These are phyloP conservation scores for Semaprochilodus insignis DNA, from an alignment of 2,797 vertebrate species.

Conservation along the genomic window DNA sequence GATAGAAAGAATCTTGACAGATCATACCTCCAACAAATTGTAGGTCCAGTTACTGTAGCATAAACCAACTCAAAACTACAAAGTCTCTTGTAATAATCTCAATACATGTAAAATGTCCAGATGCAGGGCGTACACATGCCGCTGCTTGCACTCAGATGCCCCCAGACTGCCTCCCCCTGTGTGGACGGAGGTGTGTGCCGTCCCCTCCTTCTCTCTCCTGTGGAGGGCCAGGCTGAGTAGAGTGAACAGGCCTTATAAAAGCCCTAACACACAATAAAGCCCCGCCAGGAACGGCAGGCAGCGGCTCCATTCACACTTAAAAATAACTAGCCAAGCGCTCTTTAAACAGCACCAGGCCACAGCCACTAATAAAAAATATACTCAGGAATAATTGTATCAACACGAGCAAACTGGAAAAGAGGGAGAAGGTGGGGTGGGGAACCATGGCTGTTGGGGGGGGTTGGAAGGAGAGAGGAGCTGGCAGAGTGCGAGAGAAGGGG, in stretches of 20 bases:
- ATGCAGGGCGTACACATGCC: not conserved
- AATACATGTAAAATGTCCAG: not conserved
- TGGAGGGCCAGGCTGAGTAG: not conserved
- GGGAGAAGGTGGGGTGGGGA: not conserved
- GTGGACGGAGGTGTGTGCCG: not conserved
- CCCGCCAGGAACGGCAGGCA: slow-evolving; percentile 57
- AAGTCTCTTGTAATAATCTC: not conserved
- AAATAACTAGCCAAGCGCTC: slow-evolving; percentile 71
- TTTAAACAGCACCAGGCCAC: slow-evolving; percentile 73
- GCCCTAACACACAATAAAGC: slow-evolving; percentile 66
- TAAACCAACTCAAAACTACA: not conserved
- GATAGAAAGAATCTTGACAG: not conserved
- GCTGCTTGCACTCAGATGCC: not conserved
- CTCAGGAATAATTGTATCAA: slow-evolving; percentile 75
- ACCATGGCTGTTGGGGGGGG: slow-evolving; percentile 65
- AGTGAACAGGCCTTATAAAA: slow-evolving; percentile 45
- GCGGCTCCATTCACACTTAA: slow-evolving; percentile 70
- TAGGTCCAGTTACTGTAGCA: too few species aligned
- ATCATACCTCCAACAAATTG: not conserved
- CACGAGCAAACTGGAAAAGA: slow-evolving; percentile 68
- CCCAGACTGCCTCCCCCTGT: not conserved
- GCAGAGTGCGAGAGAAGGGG: slow-evolving; percentile 65
- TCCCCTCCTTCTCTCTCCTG: not conserved
- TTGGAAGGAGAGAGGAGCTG: slow-evolving; percentile 44
- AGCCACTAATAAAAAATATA: slow-evolving; percentile 77